Conservation (phyloP, 2,797 vertebrate genomes). For the Pitangus sulphuratus region DNA sequence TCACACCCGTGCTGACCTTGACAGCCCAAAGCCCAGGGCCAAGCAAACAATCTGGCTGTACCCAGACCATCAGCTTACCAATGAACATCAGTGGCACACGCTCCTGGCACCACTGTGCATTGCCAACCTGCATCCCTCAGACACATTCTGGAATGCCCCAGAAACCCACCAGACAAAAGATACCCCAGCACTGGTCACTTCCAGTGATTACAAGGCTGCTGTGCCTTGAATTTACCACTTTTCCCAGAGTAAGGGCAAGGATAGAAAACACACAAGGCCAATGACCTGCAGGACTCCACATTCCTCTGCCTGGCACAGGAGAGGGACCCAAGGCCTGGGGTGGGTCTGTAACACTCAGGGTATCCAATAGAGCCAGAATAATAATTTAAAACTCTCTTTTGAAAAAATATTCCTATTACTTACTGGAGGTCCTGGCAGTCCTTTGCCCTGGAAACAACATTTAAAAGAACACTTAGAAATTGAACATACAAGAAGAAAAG, state of each 20-base stretch:
- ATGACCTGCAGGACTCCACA: not conserved
- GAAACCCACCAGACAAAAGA: not conserved
- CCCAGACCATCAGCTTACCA: not conserved
- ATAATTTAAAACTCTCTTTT: not conserved
- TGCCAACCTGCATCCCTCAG: not conserved
- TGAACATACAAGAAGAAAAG: not conserved
- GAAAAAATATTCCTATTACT: conserved; percentile 67
- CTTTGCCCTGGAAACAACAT: conserved; percentile 86
- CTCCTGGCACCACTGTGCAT: fast-evolving
- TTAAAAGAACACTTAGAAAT: not conserved
- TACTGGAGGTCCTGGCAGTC: conserved; percentile 91
- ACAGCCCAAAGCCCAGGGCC: not conserved
- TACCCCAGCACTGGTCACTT: not conserved
- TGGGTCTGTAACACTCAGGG: not conserved
- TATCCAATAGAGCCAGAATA: not conserved
- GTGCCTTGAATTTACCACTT: not conserved
- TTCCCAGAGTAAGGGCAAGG: not conserved
- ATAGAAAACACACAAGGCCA: not conserved
- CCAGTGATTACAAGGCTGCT: not conserved
- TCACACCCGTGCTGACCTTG: fast-evolving
- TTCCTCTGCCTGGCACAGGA: not conserved
- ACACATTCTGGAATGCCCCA: not conserved
- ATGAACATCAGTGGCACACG: fast-evolving
- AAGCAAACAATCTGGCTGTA: not conserved
- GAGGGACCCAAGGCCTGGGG: not conserved